phyloP scores from a whole-genome alignment of 2,888 invertebrate genomes.

The Dione juno region DNA sequence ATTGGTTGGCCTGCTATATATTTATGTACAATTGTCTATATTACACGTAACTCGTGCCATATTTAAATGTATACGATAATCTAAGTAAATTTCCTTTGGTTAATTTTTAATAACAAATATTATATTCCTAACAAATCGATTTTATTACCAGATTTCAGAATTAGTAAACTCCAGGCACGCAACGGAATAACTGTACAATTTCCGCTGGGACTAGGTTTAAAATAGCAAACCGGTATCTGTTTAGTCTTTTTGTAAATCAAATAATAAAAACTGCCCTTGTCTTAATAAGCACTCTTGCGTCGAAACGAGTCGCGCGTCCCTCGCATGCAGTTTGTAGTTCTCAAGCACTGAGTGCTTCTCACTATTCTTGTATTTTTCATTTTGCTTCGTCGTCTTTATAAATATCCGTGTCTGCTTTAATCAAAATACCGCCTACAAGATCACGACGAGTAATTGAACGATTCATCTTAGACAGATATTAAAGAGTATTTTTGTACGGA shows the following conservation, averaged over 20 bases:
- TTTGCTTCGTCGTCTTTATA: constrained; percentile 72
- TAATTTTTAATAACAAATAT: neutral
- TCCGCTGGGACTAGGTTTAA: constrained; percentile 80
- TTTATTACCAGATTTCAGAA: constrained; percentile 4
- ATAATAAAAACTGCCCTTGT: constrained; percentile 82
- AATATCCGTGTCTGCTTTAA: constrained; percentile 77
- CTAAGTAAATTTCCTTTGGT: too few relatives aligned
- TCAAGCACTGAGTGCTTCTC: constrained; percentile 55
- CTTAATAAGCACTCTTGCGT: constrained; percentile 79
- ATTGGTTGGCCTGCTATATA: neutral
- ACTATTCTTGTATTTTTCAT: constrained; percentile 70
- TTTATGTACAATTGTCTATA: neutral
- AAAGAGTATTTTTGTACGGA: neutral
- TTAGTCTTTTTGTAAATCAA: constrained; percentile 82
- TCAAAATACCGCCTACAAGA: constrained; percentile 79
- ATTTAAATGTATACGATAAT: too few relatives aligned
- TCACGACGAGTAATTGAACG: constrained; percentile 70
- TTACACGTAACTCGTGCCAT: too few relatives aligned
- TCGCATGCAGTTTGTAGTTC: constrained; percentile 50
- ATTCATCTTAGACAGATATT: constrained; percentile 22
- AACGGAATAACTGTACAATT: constrained; percentile 78
- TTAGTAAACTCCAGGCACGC: constrained; percentile 16
- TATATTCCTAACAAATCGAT: neutral
- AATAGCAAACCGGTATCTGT: constrained; percentile 80
- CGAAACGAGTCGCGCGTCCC: constrained; percentile 71